Evolutionary conservation across 2,888 invertebrate genomes (phyloP), one percentile per base, ranked within the genome.

Genomic region (Psylliodes chrysocephalus): DNA sequence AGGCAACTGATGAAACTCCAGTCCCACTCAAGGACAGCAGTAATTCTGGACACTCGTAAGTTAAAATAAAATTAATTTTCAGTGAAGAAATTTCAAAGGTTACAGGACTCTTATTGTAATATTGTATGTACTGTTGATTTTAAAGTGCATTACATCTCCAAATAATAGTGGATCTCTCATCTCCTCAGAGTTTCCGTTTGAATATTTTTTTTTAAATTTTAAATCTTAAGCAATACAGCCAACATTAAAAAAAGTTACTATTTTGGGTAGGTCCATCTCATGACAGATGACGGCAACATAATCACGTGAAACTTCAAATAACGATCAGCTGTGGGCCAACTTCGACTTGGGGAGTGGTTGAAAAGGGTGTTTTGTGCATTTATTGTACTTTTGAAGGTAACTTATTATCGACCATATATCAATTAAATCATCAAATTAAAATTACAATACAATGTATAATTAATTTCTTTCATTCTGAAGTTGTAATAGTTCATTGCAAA

Each of bases 291-390:
- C 78, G 75, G 69, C 71, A 74, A 64, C 60, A 67, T 71, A 77
- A 78, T 81, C 81, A 81, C 81, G 81, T 81, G 81, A 81, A 80
- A 78, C 73, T 72, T 68, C 71, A 76, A 46, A 66, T 81, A 79
- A 80, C 78, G 81, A 82, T 82, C 82, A 82, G 81, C 82, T 82
- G 40, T 22, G 57, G 57, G 38, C 56, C 47, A 47, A 57, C 57
- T 57, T 81, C 80, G 79, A 75, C 71, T 73, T 78, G 80, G 81
- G 82, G 81, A 81, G 80, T 81, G 81, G 81, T 81, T 79, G 77
- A 61, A 64, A 70, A 74, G 79, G 79, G 78, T 80, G 75, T 78
- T 79, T 76, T 71, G 64, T 66, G 73, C 57, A 67, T 69, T 67
- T 64, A 49, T 63, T 53, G 57, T 55, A 57, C 68, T 60, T 64